These are phyloP conservation scores for Anticlea derivata DNA, from an alignment of 2,888 invertebrate genomes.

Conservation along the genomic window DNA sequence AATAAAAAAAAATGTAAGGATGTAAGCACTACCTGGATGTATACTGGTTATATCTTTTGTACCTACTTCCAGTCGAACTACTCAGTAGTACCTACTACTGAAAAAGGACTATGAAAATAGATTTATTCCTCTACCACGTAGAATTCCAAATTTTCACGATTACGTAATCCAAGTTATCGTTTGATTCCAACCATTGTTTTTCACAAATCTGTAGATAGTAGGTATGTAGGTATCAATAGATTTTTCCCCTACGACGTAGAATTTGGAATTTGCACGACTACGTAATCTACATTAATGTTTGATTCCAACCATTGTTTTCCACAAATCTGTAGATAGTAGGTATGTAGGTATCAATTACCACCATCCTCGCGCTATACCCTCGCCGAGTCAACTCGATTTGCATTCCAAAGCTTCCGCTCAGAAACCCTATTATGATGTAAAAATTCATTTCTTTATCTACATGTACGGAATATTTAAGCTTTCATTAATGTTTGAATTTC, in stretches of 20 bases:
- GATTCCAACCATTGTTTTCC: not conserved
- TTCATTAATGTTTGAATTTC: slow-evolving; percentile 82
- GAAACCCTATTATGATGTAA: slow-evolving; percentile 64
- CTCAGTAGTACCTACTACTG: too few species aligned
- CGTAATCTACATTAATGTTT: not conserved
- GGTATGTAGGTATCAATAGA: slow-evolving; percentile 18
- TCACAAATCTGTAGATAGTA: slow-evolving; percentile 1
- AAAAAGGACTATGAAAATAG: too few species aligned
- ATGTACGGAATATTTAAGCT: slow-evolving; percentile 77
- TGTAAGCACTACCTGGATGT: too few species aligned
- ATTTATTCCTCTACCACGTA: too few species aligned
- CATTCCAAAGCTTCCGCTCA: slow-evolving; percentile 54
- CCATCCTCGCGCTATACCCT: slow-evolving; percentile 29
- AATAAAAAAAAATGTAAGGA: too few species aligned
- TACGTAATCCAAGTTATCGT: too few species aligned
- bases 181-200: not conserved
- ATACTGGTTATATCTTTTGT: too few species aligned
- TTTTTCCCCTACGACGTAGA: too few species aligned
- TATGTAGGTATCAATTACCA: slow-evolving; percentile 25
- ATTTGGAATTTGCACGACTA: too few species aligned
- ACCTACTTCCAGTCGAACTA: too few species aligned
- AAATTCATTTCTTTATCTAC: slow-evolving; percentile 77
- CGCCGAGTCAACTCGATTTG: slow-evolving; percentile 57
- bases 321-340: slow-evolving; percentile 3
- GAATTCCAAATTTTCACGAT: too few species aligned